These are phyloP conservation scores for Geococcyx californianus DNA, from an alignment of 2,113 vertebrate genomes.

Conservation along the genomic window DNA sequence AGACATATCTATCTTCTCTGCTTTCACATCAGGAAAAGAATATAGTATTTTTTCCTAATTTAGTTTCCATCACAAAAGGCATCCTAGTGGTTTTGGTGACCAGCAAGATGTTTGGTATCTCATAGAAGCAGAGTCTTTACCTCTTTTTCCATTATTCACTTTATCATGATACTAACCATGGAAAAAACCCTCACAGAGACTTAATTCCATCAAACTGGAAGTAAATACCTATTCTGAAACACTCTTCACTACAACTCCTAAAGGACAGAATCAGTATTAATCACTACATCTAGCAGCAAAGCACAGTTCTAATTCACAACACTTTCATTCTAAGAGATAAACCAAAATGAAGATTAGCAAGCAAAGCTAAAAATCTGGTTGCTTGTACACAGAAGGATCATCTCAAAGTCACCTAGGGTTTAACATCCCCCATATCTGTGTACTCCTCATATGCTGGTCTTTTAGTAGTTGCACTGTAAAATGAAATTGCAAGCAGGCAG, in stretches of 20 bases:
- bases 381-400: neutral
- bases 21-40: neutral
- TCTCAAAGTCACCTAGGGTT: neutral
- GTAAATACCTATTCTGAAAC: neutral
- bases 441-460: neutral
- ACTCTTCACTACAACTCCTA: neutral
- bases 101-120: neutral
- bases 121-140: neutral
- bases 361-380: neutral
- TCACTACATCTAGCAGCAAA: neutral
- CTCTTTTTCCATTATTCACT: neutral
- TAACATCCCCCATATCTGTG: neutral
- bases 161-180: neutral
- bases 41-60: neutral
- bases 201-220: neutral
- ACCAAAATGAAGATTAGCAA: neutral
- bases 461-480: neutral
- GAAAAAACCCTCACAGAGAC: neutral
- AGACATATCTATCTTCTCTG: neutral
- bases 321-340: neutral
- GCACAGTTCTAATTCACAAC: neutral
- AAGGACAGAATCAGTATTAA: neutral
- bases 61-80: neutral
- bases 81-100: neutral
- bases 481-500: neutral